These are phyloP conservation scores for Ancistrus triradiatus DNA, from an alignment of 2,113 vertebrate genomes.

Conservation along the genomic window DNA sequence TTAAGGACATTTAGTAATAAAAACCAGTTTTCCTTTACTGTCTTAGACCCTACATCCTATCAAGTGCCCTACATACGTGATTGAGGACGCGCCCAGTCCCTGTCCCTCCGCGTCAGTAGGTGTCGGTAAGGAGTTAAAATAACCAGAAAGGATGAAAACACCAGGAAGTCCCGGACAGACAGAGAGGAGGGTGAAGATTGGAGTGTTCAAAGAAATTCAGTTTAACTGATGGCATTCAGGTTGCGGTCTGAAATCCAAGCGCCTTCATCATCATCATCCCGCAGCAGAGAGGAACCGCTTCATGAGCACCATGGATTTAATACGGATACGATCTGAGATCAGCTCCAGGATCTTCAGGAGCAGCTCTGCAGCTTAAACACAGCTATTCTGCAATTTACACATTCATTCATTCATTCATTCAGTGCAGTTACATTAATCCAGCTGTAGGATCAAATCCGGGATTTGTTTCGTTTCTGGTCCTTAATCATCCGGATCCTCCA, in stretches of 20 bases:
- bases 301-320: background rate
- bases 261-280: no score
- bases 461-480: no score
- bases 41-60: no score
- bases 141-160: slow-evolving; percentile 50
- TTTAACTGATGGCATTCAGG: background rate
- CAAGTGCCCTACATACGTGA: no score
- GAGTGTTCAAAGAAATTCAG: no score
- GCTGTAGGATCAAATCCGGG: no score
- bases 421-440: background rate
- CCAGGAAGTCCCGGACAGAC: slow-evolving; percentile 51
- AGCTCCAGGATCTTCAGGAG: background rate
- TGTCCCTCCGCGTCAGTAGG: slow-evolving; percentile 28
- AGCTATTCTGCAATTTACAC: background rate
- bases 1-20: no score
- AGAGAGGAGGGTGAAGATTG: slow-evolving; percentile 1
- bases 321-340: background rate
- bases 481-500: no score
- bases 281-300: background rate
- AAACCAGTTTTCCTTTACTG: no score
- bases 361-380: background rate
- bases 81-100: no score
- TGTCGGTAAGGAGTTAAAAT: slow-evolving; percentile 9
- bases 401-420: background rate
- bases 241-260: background rate